Evolutionary conservation across 2,888 invertebrate genomes (phyloP), one percentile per base, ranked within the genome.

Genomic region (Norana najaformis): DNA sequence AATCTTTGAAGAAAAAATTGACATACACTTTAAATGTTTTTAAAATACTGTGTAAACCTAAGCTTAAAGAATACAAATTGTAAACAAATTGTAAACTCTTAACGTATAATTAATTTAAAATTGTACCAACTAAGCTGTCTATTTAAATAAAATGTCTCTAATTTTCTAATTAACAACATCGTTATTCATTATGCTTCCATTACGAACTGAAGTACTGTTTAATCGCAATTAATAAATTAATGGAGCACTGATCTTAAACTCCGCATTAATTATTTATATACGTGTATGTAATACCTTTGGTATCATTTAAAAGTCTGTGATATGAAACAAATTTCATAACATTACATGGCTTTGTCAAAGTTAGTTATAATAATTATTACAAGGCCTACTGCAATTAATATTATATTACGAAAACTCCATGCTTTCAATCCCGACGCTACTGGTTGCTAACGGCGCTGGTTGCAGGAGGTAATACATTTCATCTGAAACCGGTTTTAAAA

Each of bases 1-100:
- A 82, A 92, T 92, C 93, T 93, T 92, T 18, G 30, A 34, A 36
- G 23, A n/a, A n/a, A 38, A 90, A 90, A 53, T 53, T n/a, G 11
- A 47, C 8, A 30, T 69, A n/a, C 69, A 69, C n/a, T 69, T n/a
- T n/a, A 69, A 69, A 13, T 8, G 69, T 30, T 8, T n/a, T 16
- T 8, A n/a, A 69, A 69, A 69, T 69, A 69, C 5, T n/a, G 69
- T 69, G 53, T 69, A 11, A 1, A 23, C 3, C 47, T 69, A 69
- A 30, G 69, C n/a, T n/a, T 69, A 69, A n/a, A 13, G n/a, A n/a
- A 69, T n/a, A 69, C 30, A 69, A n/a, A 69, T n/a, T 69, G 69
- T 30, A 8, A 8, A n/a, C 69, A 1, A 8, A 69, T 69, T 8
- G 11, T 14, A 39, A 39, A 39, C 39, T 39, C 14, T 14, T 39